A percentile compares a stretch with the other conserved stretches of the same genome.
These are phyloP conservation scores for Hippocampus mohnikei DNA, from an alignment of 2,113 vertebrate species.

Conservation along the genomic window DNA sequence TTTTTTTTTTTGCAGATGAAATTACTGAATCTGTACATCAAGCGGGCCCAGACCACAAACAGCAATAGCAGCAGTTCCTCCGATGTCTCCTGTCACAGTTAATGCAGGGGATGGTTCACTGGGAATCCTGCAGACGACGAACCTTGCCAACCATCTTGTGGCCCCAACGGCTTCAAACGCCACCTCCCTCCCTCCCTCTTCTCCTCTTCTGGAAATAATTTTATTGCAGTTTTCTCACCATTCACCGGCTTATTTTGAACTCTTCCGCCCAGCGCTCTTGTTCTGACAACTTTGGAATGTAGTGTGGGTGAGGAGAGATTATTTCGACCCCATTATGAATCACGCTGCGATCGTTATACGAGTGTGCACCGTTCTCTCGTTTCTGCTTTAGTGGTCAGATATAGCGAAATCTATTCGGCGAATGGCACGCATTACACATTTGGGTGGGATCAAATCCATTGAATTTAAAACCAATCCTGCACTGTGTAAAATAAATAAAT, in stretches of 20 bases:
- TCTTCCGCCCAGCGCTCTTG: neutral
- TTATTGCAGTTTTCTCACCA: neutral
- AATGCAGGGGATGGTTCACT: constrained; percentile 50
- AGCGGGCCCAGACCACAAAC: constrained; percentile 94
- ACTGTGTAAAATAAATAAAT: neutral
- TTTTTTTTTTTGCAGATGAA: constrained; percentile 68
- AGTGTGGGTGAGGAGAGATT: neutral
- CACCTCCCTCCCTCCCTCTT: no score
- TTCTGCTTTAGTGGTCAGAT: neutral
- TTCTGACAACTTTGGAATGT: constrained; percentile 1
- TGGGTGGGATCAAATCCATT: neutral
- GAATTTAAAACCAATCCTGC: neutral
- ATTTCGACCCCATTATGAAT: neutral
- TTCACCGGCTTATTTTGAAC: neutral
- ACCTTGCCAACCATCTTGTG: neutral
- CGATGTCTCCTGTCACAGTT: constrained; percentile 95
- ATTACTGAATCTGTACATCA: constrained; percentile 93
- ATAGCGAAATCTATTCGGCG: neutral
- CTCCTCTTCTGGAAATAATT: neutral
- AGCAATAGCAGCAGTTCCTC: constrained; percentile 98
- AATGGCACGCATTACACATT: neutral
- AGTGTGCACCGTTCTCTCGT: neutral
- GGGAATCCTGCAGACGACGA: neutral
- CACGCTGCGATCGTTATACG: neutral
- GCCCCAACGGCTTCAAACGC: neutral